Evolutionary conservation across 35 echinoderm and acorn worm species (phyloP).

Genomic region (Holothuria glaberrima): DNA sequence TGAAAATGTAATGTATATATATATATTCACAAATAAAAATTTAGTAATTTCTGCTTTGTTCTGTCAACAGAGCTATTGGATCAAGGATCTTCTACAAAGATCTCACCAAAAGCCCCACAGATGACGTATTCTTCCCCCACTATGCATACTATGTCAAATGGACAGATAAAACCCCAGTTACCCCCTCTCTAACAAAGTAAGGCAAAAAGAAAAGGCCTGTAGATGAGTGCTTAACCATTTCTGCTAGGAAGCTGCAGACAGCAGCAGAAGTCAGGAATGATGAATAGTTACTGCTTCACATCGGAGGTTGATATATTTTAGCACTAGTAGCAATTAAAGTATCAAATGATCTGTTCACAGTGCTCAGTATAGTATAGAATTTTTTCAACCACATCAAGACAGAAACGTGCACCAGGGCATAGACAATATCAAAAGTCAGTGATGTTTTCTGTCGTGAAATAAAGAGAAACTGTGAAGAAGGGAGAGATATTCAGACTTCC

Average conservation of each 20-base stretch:
- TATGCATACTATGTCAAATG: conserved; percentile 19
- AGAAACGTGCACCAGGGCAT: neutral
- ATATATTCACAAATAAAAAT: no score
- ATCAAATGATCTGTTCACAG: conserved; percentile 4
- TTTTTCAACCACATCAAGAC: neutral
- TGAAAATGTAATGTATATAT: no score
- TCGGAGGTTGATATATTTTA: conserved; percentile 1
- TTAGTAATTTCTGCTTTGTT: neutral
- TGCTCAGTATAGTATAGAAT: neutral
- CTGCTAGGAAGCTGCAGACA: conserved; percentile 8
- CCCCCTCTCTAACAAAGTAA: neutral
- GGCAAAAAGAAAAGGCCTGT: neutral
- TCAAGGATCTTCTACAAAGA: neutral
- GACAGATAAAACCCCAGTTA: neutral
- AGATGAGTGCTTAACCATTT: neutral
- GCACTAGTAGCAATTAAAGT: neutral
- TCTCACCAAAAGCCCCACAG: neutral
- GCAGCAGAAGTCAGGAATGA: conserved; percentile 24
- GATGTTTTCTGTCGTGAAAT: conserved; percentile 5
- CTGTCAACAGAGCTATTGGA: neutral
- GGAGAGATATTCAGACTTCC: conserved; percentile 21
- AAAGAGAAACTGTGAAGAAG: conserved; percentile 7
- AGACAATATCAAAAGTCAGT: conserved; percentile 1
- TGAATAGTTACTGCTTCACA: conserved; percentile 15
- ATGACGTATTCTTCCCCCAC: neutral